Evolutionary conservation across 2,797 vertebrate genomes (phyloP).

Genomic region (Gorsachius magnificus): DNA sequence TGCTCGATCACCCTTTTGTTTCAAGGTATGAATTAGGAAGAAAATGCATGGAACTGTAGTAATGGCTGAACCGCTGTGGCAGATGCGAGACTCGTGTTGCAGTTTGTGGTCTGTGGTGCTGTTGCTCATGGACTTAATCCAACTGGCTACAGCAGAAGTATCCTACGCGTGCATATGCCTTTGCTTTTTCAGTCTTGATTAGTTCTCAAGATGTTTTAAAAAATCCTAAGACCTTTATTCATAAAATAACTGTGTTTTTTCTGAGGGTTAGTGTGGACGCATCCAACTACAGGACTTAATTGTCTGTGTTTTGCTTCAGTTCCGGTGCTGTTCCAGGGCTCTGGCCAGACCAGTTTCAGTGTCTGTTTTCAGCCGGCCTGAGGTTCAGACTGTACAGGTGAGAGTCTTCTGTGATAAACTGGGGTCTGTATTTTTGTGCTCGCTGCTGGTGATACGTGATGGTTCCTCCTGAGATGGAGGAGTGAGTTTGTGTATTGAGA

Average conservation of each 20-base stretch:
- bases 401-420: background rate
- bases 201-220: rapidly evolving
- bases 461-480: background rate
- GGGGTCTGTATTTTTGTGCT: background rate
- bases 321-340: conserved; percentile 88
- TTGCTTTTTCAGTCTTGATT: background rate
- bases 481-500: background rate
- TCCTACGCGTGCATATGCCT: rapidly evolving
- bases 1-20: rapidly evolving
- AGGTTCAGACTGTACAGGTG: conserved; percentile 82
- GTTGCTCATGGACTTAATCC: rapidly evolving
- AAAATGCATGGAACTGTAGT: rapidly evolving
- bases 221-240: background rate
- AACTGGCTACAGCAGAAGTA: rapidly evolving
- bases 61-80: rapidly evolving
- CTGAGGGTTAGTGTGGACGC: rapidly evolving
- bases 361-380: conserved; percentile 84
- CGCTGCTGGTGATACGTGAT: rapidly evolving
- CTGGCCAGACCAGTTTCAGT: conserved; percentile 85
- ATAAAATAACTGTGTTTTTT: rapidly evolving
- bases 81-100: rapidly evolving
- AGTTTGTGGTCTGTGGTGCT: background rate
- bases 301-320: conserved; percentile 67
- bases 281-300: background rate
- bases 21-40: too few species aligned